Conservation (phyloP, 2,797 vertebrate species). For the Somateria mollissima region DNA sequence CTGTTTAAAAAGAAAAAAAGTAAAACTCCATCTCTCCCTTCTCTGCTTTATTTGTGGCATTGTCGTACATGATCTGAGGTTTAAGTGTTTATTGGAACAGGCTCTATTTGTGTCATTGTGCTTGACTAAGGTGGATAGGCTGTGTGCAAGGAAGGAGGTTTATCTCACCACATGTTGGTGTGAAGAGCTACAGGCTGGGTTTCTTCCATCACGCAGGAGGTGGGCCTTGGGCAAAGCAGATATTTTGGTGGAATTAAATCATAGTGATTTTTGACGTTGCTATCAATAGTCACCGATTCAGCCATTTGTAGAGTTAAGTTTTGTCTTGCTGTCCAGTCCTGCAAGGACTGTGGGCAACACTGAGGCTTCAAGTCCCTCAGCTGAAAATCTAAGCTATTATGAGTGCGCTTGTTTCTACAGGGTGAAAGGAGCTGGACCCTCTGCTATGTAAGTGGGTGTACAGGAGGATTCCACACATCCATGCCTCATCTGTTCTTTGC, state of each 20-base stretch:
- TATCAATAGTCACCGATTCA: not conserved
- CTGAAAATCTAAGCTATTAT: not conserved
- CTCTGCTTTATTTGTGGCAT: not conserved
- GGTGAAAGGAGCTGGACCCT: not conserved
- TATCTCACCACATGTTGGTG: fast-evolving
- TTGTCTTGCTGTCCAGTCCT: not conserved
- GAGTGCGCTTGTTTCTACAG: not conserved
- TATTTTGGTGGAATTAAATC: not conserved
- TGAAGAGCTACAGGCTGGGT: not conserved
- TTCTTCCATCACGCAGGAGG: not conserved
- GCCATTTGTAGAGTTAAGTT: not conserved
- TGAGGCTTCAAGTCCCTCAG: not conserved
- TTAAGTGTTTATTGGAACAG: not conserved
- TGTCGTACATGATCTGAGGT: not conserved
- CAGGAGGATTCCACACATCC: not conserved
- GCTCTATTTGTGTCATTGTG: not conserved
- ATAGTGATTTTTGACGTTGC: not conserved
- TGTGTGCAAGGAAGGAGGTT: not conserved
- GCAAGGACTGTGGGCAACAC: not conserved
- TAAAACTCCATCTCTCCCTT: not conserved
- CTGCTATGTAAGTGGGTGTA: fast-evolving
- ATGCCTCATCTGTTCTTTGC: not conserved
- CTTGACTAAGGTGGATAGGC: not conserved
- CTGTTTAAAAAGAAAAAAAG: not conserved
- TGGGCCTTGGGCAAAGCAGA: not conserved